Percentiles rank a stretch among this genome's conserved stretches.
These are phyloP conservation scores for Drosophila neocordata DNA, from an alignment of 1,140 invertebrate genomes.

Conservation along the genomic window DNA sequence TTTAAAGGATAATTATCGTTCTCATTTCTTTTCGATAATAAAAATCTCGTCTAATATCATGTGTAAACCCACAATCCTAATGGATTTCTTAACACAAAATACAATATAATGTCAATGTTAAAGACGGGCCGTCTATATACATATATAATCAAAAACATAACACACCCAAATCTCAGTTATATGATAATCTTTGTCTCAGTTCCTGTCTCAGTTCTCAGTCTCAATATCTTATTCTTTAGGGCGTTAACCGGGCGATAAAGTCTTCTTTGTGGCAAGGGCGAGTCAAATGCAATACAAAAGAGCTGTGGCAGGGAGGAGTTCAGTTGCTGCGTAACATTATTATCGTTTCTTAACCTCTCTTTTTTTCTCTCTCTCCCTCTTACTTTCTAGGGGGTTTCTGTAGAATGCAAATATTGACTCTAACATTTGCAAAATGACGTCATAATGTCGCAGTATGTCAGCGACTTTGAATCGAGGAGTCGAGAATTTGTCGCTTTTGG, in stretches of 20 bases:
- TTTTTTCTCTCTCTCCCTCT: neutral
- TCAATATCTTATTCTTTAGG: constrained; percentile 16
- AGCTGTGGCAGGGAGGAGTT: constrained; percentile 51
- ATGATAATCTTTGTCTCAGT: too few species aligned
- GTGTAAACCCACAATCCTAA: neutral
- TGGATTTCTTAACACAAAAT: neutral
- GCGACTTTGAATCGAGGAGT: constrained; percentile 28
- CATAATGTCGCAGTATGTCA: constrained; percentile 73
- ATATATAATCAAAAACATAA: neutral
- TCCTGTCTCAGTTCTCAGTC: neutral
- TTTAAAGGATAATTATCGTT: too few species aligned
- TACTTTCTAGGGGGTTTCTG: neutral
- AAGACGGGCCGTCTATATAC: neutral
- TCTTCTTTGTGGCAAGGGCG: constrained; percentile 54
- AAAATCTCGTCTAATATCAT: too few species aligned
- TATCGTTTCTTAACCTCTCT: neutral
- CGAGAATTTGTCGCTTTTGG: too few species aligned
- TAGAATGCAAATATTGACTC: constrained; percentile 63
- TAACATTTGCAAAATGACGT: constrained; percentile 51
- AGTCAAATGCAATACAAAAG: constrained; percentile 59
- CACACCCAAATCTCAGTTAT: neutral
- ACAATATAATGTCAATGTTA: constrained; percentile 1
- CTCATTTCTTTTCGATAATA: too few species aligned
- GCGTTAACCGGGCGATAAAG: constrained; percentile 56
- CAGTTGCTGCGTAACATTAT: constrained; percentile 60